These are phyloP conservation scores for Drosophila robusta DNA, from an alignment of 2,888 invertebrate species.

Conservation along the genomic window DNA sequence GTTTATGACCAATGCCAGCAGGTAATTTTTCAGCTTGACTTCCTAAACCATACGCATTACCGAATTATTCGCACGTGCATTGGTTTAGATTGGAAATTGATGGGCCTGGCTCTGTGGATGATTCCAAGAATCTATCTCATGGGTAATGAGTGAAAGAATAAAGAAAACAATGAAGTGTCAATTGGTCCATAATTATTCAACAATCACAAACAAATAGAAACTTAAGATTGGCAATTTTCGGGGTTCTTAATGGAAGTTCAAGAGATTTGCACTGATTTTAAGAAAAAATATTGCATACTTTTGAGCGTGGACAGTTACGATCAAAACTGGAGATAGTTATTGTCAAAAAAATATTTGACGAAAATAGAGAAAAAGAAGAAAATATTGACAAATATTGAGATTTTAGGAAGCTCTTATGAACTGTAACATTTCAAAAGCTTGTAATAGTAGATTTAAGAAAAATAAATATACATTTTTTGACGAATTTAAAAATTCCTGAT, in stretches of 20 bases:
- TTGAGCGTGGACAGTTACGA: constrained; percentile 20
- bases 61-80: constrained; percentile 76
- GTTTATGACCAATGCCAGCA: constrained; percentile 66
- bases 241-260: neutral
- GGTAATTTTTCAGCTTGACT: constrained; percentile 69
- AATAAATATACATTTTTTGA: too few relatives aligned
- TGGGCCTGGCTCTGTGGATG: constrained; percentile 34
- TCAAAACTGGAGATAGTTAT: neutral
- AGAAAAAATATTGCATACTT: constrained; percentile 55
- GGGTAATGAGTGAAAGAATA: constrained; percentile 18
- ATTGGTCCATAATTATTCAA: constrained; percentile 52
- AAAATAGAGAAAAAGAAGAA: neutral
- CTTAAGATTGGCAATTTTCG: neutral
- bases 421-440: too few relatives aligned
- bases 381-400: too few relatives aligned
- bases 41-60: constrained; percentile 49
- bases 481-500: too few relatives aligned
- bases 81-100: constrained; percentile 62
- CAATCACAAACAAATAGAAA: constrained; percentile 22
- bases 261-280: constrained; percentile 4
- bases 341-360: too few relatives aligned
- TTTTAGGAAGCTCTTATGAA: too few relatives aligned
- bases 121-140: constrained; percentile 50
- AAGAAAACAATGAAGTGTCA: constrained; percentile 31
- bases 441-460: too few relatives aligned